Evolutionary conservation across 2,797 vertebrate species (phyloP).

Genomic region (Gymnoscopelus braueri): DNA sequence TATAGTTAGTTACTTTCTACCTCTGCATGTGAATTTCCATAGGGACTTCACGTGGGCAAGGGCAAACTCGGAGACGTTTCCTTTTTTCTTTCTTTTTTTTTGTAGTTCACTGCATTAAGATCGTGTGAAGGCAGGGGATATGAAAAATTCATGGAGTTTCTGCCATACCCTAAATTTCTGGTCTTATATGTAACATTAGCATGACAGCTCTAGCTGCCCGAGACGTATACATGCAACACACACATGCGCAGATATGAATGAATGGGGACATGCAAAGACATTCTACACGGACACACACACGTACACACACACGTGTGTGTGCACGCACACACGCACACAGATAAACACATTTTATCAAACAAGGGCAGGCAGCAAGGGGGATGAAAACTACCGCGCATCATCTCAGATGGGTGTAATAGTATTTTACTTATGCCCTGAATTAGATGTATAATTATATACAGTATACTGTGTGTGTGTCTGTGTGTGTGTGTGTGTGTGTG

Average conservation of each 20-base stretch:
- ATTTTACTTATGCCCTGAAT: constrained; percentile 10
- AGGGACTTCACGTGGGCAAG: background rate
- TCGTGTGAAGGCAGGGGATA: background rate
- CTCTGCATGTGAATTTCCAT: background rate
- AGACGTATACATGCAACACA: background rate
- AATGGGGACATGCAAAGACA: too few species aligned
- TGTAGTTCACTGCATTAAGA: background rate
- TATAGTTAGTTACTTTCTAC: too few species aligned
- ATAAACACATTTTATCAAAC: constrained; percentile 5
- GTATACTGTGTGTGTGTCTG: background rate
- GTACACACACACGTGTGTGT: constrained; percentile 5
- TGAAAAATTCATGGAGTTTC: constrained; percentile 2
- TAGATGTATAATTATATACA: constrained; percentile 7
- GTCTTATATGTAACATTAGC: constrained; percentile 14
- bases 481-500: constrained; percentile 2
- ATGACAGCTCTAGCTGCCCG: background rate
- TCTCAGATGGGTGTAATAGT: background rate
- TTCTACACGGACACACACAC: constrained; percentile 1
- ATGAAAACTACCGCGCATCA: background rate
- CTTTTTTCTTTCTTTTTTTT: background rate
- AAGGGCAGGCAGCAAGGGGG: background rate
- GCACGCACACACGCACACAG: background rate
- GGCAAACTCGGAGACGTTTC: background rate
- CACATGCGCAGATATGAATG: too few species aligned
- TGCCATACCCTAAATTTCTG: constrained; percentile 7